phyloP scores from a whole-genome alignment of 1,140 invertebrate species.

The Saccostrea cuccullata region DNA sequence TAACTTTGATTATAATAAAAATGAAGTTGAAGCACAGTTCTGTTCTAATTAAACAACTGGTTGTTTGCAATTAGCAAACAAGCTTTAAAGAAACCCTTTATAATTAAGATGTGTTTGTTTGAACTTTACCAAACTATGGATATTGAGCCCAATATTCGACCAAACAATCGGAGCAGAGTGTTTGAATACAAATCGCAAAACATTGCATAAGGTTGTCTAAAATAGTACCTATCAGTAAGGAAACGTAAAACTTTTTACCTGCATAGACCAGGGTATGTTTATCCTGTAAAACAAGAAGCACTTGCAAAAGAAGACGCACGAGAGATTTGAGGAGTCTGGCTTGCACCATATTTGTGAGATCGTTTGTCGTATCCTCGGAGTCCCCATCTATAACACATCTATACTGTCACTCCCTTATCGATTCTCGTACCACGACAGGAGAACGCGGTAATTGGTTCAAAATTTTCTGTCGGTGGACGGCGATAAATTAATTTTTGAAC shows the following conservation, averaged over 20 bases:
- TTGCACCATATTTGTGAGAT: background rate
- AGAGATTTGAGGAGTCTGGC: background rate
- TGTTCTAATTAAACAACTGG: background rate
- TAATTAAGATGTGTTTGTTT: background rate
- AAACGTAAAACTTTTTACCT: background rate
- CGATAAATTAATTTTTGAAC: constrained; percentile 32
- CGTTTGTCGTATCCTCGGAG: background rate
- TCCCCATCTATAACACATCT: constrained; percentile 7
- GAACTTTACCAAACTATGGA: background rate
- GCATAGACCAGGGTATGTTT: background rate
- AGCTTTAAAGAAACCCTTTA: background rate
- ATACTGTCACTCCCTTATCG: constrained; percentile 28
- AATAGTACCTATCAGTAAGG: background rate
- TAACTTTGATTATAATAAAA: no score
- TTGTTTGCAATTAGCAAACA: background rate
- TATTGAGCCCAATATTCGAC: background rate
- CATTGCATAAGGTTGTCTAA: background rate
- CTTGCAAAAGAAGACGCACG: background rate
- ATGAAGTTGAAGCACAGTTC: background rate
- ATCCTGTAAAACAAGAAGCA: background rate
- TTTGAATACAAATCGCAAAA: background rate
- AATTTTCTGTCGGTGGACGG: background rate
- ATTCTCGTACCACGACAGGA: background rate
- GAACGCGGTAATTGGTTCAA: constrained; percentile 11
- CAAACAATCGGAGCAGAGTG: background rate